Conservation (phyloP, 1,140 invertebrate genomes). For the Drosophila aff. region DNA sequence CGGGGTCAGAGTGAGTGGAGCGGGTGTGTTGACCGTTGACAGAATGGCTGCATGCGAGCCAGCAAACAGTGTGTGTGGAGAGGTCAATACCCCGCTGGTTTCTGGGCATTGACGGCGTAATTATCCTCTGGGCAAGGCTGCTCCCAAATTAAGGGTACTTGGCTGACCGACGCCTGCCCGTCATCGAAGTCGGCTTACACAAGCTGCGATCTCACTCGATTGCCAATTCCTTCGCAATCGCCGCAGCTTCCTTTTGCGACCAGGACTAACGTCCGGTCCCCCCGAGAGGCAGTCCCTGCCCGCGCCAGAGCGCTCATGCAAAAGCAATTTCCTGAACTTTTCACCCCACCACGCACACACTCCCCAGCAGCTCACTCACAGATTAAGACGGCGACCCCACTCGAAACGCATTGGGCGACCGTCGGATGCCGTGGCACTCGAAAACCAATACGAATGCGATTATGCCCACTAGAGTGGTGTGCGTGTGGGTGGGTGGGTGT, state of each 20-base stretch:
- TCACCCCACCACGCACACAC: conserved; percentile 46
- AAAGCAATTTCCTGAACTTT: conserved; percentile 82
- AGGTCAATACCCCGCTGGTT: background rate
- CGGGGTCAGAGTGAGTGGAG: conserved; percentile 67
- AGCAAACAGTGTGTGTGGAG: background rate
- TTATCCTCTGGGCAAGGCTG: background rate
- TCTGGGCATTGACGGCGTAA: background rate
- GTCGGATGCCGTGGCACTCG: conserved; percentile 55
- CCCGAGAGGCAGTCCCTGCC: conserved; percentile 7
- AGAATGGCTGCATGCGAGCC: conserved; percentile 61
- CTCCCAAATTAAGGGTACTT: conserved; percentile 26
- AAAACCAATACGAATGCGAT: conserved; percentile 76
- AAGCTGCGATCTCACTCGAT: conserved; percentile 30
- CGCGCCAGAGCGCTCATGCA: conserved; percentile 67
- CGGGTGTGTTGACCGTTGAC: conserved; percentile 67
- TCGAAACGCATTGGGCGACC: conserved; percentile 61
- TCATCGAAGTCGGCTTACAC: conserved; percentile 32
- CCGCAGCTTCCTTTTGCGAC: conserved; percentile 68
- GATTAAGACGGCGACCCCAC: conserved; percentile 48
- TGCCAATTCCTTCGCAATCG: conserved; percentile 70
- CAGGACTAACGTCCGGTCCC: conserved; percentile 27
- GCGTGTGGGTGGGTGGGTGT: conserved; percentile 2
- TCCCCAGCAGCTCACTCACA: conserved; percentile 12
- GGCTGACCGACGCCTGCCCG: conserved; percentile 2
- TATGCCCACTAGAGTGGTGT: conserved; percentile 53